Conservation (phyloP, 2,888 invertebrate genomes). For the Caenorhabditis imperialis region DNA sequence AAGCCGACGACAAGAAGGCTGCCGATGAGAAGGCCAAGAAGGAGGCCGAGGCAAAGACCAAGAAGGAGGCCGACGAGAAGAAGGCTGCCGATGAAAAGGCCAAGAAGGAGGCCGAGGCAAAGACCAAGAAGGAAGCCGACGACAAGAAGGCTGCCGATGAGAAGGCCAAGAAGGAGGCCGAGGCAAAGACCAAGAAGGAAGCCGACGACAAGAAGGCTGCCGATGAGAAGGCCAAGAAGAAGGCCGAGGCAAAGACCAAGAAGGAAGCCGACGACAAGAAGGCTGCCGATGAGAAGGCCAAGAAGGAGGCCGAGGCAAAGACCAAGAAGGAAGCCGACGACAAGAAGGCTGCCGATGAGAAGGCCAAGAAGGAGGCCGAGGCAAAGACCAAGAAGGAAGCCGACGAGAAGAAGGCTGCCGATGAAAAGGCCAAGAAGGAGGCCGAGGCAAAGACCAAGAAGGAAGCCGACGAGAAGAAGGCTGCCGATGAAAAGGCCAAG, state of each 20-base stretch:
- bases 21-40: conserved; percentile 7
- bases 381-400: conserved; percentile 9
- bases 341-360: neutral
- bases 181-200: conserved; percentile 9
- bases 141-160: conserved; percentile 10
- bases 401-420: conserved; percentile 16
- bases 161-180: conserved; percentile 3
- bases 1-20: conserved; percentile 16
- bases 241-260: conserved; percentile 3
- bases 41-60: conserved; percentile 6
- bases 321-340: conserved; percentile 10
- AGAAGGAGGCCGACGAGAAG: conserved; percentile 20
- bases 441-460: conserved; percentile 6
- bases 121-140: conserved; percentile 14
- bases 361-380: conserved; percentile 3
- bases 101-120: conserved; percentile 3
- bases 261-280: conserved; percentile 9
- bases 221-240: conserved; percentile 9
- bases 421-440: conserved; percentile 8
- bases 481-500: conserved; percentile 3
- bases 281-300: conserved; percentile 3
- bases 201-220: conserved; percentile 4
- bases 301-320: conserved; percentile 7
- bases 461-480: conserved; percentile 21
- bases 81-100: conserved; percentile 6